Base-by-base conservation (phyloP, 2,113 vertebrate species). In the Oreotrochilus melanogaster region DNA sequence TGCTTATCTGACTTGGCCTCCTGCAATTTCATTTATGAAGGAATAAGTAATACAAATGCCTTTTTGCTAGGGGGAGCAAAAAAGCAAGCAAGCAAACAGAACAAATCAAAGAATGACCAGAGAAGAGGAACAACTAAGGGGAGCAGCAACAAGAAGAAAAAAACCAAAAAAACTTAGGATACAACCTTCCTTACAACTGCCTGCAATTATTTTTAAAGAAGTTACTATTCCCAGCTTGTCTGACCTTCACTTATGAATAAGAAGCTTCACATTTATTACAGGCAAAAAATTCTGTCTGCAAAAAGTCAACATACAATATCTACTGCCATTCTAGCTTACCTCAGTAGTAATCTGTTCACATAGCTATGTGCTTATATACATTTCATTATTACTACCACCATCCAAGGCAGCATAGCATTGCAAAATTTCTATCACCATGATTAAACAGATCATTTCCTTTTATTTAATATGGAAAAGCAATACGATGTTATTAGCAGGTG, bases 371-470 rank as follows among this genome's bases (percentile, higher is more conserved):
- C 58, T 80, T 50, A 54, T 79, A 85, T 11, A 56, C 33, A 51
- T 47, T 91, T 42, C 57, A 72, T 47, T 19, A 3, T 48, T 78
- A 23, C 50, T 43, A 56, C 37, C 80, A 75, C 86, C 54, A 83
- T 73, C 43, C 81, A 61, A 69, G 31, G 62, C 69, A 95, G 54
- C 39, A 14, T 19, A 60, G 67, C 85, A 92, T 19, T 90, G 28
- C 74, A 95, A 65, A 94, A 89, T 28, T 92, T 81, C 78, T 81
- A 92, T 85, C 60, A 81, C 92, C 96, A 70, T 85, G 97, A 97
- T 97, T 97, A 98, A 97, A 96, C 66, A 94, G 95, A 97, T 96
- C 82, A 96, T 94, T 97, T 97, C 95, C 83, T 96, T 97, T 97
- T 88, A 95, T 95, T 96, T 96, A 95, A 93, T 96, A 69, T 61